These are phyloP conservation scores for Mormyrus iriodes DNA, from an alignment of 2,113 vertebrate genomes.

Conservation along the genomic window DNA sequence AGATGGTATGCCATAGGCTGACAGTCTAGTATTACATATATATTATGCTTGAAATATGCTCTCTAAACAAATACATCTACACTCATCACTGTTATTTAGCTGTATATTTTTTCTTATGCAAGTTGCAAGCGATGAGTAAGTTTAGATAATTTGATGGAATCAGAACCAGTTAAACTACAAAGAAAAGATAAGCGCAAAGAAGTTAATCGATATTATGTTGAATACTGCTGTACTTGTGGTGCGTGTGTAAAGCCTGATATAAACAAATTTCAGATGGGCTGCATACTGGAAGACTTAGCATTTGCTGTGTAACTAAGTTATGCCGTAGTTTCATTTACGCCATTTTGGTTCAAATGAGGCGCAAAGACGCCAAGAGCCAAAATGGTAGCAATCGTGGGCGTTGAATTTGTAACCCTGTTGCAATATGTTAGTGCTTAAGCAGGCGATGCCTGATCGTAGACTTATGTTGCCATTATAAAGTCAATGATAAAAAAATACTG, in stretches of 20 bases:
- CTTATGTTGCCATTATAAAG: neutral
- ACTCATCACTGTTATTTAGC: neutral
- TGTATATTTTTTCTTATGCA: neutral
- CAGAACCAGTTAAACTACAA: neutral
- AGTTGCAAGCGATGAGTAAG: neutral
- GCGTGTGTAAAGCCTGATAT: neutral
- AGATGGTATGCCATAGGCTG: neutral
- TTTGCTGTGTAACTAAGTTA: neutral
- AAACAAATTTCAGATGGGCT: neutral
- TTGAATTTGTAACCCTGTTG: neutral
- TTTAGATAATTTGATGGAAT: neutral
- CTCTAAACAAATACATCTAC: neutral
- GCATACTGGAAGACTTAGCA: neutral
- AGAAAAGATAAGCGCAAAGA: neutral
- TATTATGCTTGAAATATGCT: neutral
- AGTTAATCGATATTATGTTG: neutral
- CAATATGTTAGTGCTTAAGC: neutral
- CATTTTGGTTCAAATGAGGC: slow-evolving; percentile 17
- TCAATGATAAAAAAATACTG: neutral
- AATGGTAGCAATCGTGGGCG: slow-evolving; percentile 10
- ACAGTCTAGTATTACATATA: neutral
- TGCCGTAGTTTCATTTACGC: neutral
- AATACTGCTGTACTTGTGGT: neutral
- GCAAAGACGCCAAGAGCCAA: neutral
- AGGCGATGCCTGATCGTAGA: neutral